A percentile compares a stretch with the other conserved stretches of the same genome.
Evolutionary conservation across 2,113 vertebrate genomes (phyloP).

Genomic region (Seriola dumerili): DNA sequence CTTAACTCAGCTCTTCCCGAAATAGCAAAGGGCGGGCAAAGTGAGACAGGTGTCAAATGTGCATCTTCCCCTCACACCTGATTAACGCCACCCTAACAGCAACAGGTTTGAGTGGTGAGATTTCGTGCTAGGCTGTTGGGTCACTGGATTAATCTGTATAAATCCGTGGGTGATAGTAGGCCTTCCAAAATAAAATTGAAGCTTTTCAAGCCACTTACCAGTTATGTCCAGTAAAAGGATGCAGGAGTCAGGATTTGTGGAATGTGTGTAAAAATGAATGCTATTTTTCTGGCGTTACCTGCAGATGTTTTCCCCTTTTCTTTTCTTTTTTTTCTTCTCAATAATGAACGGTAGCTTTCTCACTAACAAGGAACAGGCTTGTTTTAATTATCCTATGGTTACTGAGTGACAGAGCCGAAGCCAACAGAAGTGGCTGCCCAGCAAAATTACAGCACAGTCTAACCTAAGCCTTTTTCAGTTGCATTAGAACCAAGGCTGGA

Average conservation of each 20-base stretch:
- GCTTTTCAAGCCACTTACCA: conserved; percentile 40
- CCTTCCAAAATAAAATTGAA: conserved; percentile 34
- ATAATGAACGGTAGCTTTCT: conserved; percentile 58
- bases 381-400: conserved; percentile 69
- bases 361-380: conserved; percentile 64
- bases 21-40: conserved; percentile 32
- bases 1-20: conserved; percentile 21
- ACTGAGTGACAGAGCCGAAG: conserved; percentile 55
- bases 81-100: conserved; percentile 25
- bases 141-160: conserved; percentile 72
- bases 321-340: conserved; percentile 1
- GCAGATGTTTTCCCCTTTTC: conserved; percentile 15
- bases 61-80: conserved; percentile 43
- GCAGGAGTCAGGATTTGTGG: conserved; percentile 22
- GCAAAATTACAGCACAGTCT: conserved; percentile 62
- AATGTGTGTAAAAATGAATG: conserved; percentile 34
- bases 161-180: conserved; percentile 40
- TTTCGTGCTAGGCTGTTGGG: conserved; percentile 28
- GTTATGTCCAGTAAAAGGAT: conserved; percentile 5
- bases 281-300: conserved; percentile 16
- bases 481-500: conserved; percentile 67
- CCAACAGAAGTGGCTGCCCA: conserved; percentile 62
- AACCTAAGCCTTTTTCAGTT: conserved; percentile 67
- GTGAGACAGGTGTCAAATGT: conserved; percentile 40
- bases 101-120: conserved; percentile 41